Base-by-base conservation (phyloP, 2,797 vertebrate genomes). In the Typhlichthys eigenmanni region DNA sequence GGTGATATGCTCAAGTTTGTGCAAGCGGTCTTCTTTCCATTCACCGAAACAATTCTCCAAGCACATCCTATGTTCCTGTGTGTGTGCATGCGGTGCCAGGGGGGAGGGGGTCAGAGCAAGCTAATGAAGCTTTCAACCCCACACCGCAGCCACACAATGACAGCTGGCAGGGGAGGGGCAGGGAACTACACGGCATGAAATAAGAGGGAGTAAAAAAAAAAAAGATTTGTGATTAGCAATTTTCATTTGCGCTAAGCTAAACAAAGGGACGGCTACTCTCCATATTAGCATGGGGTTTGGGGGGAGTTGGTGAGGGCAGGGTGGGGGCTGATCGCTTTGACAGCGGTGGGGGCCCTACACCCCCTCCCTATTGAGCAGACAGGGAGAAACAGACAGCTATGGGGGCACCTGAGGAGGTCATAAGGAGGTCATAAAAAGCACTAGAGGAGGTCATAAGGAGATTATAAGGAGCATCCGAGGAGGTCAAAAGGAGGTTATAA, bases 91-190 rank as follows among this genome's bases (percentile, higher is more conserved):
- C 24, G 24, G 3, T 24, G 24, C 24, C 24, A 24, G 24, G 24
- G 24, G 3, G 24, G 24, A 24, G 24, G 24, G 24, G 24, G 24
- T 24, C 24, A 24, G 24, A 24, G 24, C 94, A 90, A 88, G 91
- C 92, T 96, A 95, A 98, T 95, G 94, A 96, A 96, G 94, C 95
- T 95, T 95, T 95, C 94, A 94, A 92, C 92, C 91, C 94, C 88
- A 94, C 92, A 90, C 94, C 93, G 93, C 94, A 95, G 95, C 95
- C 93, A 94, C 92, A 94, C 94, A 95, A 95, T 95, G 94, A 95
- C 94, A 95, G 94, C 95, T 95, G 94, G 94, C 93, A 92, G 94
- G 94, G 94, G 93, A 92, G 92, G 95, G 92, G 82, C 91, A 92
- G 93, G 93, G 24, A 96, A 95, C 94, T 92, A 96, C 91, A 93